Percentiles rank a stretch among this genome's conserved stretches.
phyloP scores from a whole-genome alignment of 2,888 invertebrate species.

The Adineta ricciae region DNA sequence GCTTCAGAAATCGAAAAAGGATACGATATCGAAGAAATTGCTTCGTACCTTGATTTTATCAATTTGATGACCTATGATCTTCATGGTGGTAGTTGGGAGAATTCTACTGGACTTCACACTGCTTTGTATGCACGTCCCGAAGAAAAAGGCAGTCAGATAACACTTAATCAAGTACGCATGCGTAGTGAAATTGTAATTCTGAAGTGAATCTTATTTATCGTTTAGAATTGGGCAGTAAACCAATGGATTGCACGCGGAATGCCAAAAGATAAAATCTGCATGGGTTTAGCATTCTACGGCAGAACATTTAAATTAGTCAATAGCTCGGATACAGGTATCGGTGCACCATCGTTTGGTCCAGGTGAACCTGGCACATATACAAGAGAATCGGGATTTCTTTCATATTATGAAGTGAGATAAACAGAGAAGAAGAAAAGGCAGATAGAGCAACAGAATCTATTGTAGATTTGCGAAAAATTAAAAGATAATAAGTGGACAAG shows the following conservation, averaged over 20 bases:
- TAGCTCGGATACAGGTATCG: slow-evolving; percentile 3
- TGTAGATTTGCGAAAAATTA: background rate
- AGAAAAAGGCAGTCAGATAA: slow-evolving; percentile 1
- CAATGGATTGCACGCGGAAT: slow-evolving; percentile 21
- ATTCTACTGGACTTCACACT: slow-evolving; percentile 18
- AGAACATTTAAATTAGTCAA: slow-evolving; percentile 16
- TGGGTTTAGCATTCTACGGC: slow-evolving; percentile 25
- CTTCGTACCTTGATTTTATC: background rate
- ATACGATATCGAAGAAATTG: slow-evolving; percentile 27
- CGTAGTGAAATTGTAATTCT: background rate
- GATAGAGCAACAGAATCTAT: background rate
- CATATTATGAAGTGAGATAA: slow-evolving; percentile 31
- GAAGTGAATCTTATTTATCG: background rate
- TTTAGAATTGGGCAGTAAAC: slow-evolving; percentile 20
- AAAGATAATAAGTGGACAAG: slow-evolving; percentile 1
- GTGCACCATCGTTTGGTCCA: slow-evolving; percentile 15
- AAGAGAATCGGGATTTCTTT: slow-evolving; percentile 26
- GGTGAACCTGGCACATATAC: slow-evolving; percentile 24
- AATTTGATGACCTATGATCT: slow-evolving; percentile 27
- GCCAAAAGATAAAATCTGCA: slow-evolving; percentile 24
- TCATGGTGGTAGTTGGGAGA: slow-evolving; percentile 25
- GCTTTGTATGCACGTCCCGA: slow-evolving; percentile 23
- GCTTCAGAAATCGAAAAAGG: slow-evolving; percentile 8
- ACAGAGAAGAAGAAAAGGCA: background rate
- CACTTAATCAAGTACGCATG: background rate